Percentiles rank a stretch among this genome's conserved stretches.
Conservation (phyloP, 2,113 vertebrate genomes). For the Actenoides lindsayi region DNA sequence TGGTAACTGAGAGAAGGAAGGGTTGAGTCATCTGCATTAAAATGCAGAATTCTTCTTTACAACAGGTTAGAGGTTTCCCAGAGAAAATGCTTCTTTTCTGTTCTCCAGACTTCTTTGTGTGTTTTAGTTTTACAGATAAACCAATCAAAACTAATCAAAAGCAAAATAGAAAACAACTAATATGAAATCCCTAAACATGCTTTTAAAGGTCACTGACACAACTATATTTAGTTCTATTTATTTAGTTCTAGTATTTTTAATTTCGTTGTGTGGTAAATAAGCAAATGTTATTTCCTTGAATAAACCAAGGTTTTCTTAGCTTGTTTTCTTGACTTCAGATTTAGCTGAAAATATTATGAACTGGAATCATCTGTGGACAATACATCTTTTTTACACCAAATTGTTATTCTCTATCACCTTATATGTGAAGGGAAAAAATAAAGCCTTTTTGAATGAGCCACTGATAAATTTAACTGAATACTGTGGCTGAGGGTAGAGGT, state of each 20-base stretch:
- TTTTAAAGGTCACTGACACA: not conserved
- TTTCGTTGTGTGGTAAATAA: not conserved
- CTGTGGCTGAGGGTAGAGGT: not conserved
- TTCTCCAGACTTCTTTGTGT: not conserved
- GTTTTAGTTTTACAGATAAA: constrained; percentile 11
- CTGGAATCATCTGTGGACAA: not conserved
- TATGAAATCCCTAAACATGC: not conserved
- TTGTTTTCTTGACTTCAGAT: not conserved
- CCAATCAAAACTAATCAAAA: not conserved
- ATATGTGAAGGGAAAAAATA: not conserved
- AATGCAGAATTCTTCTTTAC: not conserved
- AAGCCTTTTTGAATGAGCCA: not conserved
- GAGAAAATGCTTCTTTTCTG: not conserved
- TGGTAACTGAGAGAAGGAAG: not conserved
- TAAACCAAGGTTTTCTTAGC: not conserved
- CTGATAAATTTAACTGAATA: not conserved
- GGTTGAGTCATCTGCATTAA: not conserved
- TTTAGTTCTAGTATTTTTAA: not conserved
- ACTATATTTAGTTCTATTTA: not conserved
- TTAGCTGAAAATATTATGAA: not conserved
- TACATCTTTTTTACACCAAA: not conserved
- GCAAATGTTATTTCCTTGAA: not conserved
- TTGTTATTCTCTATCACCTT: not conserved
- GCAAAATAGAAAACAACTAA: not conserved
- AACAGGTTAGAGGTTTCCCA: not conserved